Evolutionary conservation across 2,888 invertebrate genomes (phyloP).

Genomic region (Clusia tigrina): DNA sequence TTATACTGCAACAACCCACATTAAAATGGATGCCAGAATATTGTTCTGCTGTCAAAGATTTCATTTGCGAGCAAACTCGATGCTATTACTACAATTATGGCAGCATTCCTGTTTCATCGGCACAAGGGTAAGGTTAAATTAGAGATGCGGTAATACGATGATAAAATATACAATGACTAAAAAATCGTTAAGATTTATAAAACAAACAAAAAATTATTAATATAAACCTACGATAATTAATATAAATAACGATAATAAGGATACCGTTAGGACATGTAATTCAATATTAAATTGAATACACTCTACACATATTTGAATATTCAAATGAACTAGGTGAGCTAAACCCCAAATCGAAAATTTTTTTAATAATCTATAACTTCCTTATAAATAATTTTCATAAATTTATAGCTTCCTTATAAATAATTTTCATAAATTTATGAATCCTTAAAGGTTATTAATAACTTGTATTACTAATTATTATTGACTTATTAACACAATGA

Average conservation of each 20-base stretch:
- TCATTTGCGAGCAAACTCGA: constrained; percentile 89
- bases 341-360: constrained; percentile 60
- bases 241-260: constrained; percentile 20
- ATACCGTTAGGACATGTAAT: constrained; percentile 35
- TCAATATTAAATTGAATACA: constrained; percentile 50
- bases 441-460: no score
- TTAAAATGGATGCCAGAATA: constrained; percentile 85
- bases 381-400: no score
- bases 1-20: constrained; percentile 78
- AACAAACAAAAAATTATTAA: constrained; percentile 35
- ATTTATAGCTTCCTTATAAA: no score
- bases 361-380: background rate
- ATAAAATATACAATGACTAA: constrained; percentile 41
- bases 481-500: no score
- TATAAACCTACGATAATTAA: constrained; percentile 27
- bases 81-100: constrained; percentile 92
- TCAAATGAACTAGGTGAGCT: constrained; percentile 62
- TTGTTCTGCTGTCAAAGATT: constrained; percentile 84
- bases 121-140: constrained; percentile 82
- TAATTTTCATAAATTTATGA: no score
- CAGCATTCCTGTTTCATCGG: constrained; percentile 86
- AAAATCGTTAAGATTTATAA: constrained; percentile 28
- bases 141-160: no score
- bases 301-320: constrained; percentile 37
- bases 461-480: no score